A percentile compares a stretch with the other conserved stretches of the same genome.
Evolutionary conservation across 2,888 invertebrate species (phyloP).

Genomic region (Lapara coniferarum): DNA sequence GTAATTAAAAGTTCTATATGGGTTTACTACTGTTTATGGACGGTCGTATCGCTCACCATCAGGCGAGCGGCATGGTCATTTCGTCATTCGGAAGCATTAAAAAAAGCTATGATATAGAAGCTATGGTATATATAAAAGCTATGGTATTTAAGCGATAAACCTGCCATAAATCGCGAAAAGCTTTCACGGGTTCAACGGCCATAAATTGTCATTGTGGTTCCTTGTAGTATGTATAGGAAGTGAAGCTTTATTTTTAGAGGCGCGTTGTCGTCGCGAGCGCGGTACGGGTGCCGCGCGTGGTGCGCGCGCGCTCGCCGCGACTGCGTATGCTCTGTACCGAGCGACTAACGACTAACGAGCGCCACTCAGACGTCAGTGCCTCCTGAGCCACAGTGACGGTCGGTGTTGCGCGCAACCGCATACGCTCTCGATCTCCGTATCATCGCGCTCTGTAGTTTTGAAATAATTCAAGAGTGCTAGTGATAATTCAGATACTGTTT

Average conservation of each 20-base stretch:
- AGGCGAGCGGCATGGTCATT: too few species aligned
- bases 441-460: conserved; percentile 57
- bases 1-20: too few species aligned
- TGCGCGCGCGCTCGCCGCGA: conserved; percentile 35
- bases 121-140: too few species aligned
- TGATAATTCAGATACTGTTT: conserved; percentile 71
- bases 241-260: conserved; percentile 77
- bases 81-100: too few species aligned
- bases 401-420: conserved; percentile 54
- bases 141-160: conserved; percentile 38
- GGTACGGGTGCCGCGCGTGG: conserved; percentile 39
- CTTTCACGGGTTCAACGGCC: conserved; percentile 78
- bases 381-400: conserved; percentile 56
- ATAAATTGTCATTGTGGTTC: conserved; percentile 75
- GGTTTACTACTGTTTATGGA: too few species aligned
- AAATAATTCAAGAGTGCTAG: conserved; percentile 65
- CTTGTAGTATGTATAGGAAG: conserved; percentile 69
- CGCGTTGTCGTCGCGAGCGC: conserved; percentile 50
- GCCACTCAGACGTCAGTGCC: conserved; percentile 53
- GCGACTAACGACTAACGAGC: not conserved
- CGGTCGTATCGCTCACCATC: too few species aligned
- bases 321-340: conserved; percentile 27
- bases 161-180: conserved; percentile 63
- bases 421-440: conserved; percentile 45
- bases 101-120: too few species aligned